A percentile compares a stretch with the other conserved stretches of the same genome.
phyloP scores from a whole-genome alignment of 1,140 invertebrate genomes.

The Aphis craccivora region DNA sequence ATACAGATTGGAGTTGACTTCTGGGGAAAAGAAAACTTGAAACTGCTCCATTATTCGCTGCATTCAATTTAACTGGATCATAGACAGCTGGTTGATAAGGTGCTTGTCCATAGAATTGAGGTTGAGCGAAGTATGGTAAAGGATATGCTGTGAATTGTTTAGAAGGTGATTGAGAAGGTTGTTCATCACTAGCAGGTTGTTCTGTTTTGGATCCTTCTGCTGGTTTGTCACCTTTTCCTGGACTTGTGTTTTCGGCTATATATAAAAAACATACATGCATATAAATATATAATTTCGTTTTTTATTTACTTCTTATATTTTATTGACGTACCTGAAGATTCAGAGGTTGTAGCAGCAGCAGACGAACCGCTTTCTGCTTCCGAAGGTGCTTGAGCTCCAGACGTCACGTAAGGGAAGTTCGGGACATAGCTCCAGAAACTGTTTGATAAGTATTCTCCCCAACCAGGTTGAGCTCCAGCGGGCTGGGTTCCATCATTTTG shows the following conservation, averaged over 20 bases:
- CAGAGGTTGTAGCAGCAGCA: neutral
- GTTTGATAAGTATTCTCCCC: slow-evolving; percentile 4
- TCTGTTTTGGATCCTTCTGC: neutral
- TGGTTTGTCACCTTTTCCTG: slow-evolving; percentile 32
- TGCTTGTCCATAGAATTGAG: slow-evolving; percentile 32
- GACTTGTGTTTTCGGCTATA: neutral
- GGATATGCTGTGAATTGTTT: neutral
- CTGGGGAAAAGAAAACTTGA: slow-evolving; percentile 44
- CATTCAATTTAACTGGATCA: slow-evolving; percentile 27
- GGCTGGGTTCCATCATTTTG: neutral
- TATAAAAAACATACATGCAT: neutral
- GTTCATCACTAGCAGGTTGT: neutral
- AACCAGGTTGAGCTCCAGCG: neutral
- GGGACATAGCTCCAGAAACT: slow-evolving; percentile 34
- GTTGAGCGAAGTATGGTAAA: slow-evolving; percentile 35
- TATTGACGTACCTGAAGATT: neutral
- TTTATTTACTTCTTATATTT: neutral
- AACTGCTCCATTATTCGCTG: slow-evolving; percentile 38
- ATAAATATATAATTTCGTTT: neutral
- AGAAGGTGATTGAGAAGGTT: neutral
- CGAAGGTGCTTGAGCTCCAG: neutral
- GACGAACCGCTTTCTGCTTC: neutral
- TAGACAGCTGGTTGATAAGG: neutral
- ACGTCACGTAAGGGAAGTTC: neutral
- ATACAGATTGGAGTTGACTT: slow-evolving; percentile 12